These are phyloP conservation scores for Orientallactaga sibirica DNA, from an alignment of 2,797 vertebrate genomes.

Conservation along the genomic window DNA sequence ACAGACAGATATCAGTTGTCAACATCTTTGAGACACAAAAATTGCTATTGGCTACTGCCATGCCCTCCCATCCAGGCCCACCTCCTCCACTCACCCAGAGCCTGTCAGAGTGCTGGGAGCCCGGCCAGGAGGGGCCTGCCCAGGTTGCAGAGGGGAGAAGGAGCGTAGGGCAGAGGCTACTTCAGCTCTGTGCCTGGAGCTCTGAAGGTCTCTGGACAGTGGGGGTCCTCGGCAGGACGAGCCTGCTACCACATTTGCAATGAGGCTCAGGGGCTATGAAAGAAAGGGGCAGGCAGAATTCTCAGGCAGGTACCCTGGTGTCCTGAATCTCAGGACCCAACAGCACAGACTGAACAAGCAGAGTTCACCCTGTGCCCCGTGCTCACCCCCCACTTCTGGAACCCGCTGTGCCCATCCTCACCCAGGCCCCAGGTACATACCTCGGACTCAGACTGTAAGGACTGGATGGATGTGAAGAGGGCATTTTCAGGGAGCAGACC, in stretches of 20 bases:
- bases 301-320: background rate
- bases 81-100: slow-evolving; percentile 88
- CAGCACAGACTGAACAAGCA: background rate
- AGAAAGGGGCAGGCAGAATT: slow-evolving; percentile 26
- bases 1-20: slow-evolving; percentile 45
- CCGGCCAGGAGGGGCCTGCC: slow-evolving; percentile 88
- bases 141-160: slow-evolving; percentile 94
- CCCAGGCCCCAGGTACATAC: slow-evolving; percentile 82
- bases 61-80: background rate
- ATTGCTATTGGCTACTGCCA: background rate
- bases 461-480: slow-evolving; percentile 92
- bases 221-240: slow-evolving; percentile 93
- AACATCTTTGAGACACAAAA: slow-evolving; percentile 27
- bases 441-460: slow-evolving; percentile 94
- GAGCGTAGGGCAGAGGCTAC: slow-evolving; percentile 95
- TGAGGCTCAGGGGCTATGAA: slow-evolving; percentile 95
- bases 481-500: slow-evolving; percentile 91
- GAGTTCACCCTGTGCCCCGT: background rate
- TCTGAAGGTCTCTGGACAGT: slow-evolving; percentile 91
- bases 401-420: background rate
- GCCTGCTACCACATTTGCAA: slow-evolving; percentile 94
- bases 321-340: background rate
- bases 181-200: slow-evolving; percentile 91
- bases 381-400: background rate
- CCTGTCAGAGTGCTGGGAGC: slow-evolving; percentile 90